These are phyloP conservation scores for Urocitellus parryii DNA, from an alignment of 2,113 vertebrate species.

Conservation along the genomic window DNA sequence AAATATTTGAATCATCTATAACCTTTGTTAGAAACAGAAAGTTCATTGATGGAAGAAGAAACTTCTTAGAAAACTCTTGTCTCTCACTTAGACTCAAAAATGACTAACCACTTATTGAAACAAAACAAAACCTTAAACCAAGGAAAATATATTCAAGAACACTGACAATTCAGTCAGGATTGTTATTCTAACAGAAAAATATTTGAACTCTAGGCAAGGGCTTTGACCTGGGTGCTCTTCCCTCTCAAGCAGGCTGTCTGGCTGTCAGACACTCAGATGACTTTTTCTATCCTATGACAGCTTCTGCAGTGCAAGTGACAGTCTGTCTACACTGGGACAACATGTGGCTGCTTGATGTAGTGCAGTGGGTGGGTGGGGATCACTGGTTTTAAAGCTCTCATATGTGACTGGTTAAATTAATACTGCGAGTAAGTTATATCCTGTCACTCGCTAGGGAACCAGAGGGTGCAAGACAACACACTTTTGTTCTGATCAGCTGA, in stretches of 20 bases:
- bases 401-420: conserved; percentile 45
- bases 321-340: conserved; percentile 29
- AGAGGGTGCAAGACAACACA: not conserved
- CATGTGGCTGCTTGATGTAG: conserved; percentile 32
- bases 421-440: not conserved
- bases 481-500: not conserved
- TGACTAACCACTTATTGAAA: not conserved
- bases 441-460: not conserved
- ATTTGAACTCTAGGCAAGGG: conserved; percentile 59
- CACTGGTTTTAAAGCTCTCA: conserved; percentile 34
- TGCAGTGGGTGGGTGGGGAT: not conserved
- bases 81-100: conserved; percentile 27
- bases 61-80: conserved; percentile 1
- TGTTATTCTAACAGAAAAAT: conserved; percentile 64
- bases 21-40: conserved; percentile 56
- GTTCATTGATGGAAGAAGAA: conserved; percentile 6
- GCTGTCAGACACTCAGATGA: conserved; percentile 65
- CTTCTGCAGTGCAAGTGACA: conserved; percentile 39
- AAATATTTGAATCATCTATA: conserved; percentile 52
- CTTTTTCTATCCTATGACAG: conserved; percentile 63
- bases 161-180: conserved; percentile 46
- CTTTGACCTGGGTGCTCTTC: not conserved
- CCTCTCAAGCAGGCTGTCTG: not conserved
- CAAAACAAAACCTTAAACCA: conserved; percentile 43
- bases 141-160: conserved; percentile 61